phyloP scores from a whole-genome alignment of 2,113 vertebrate species.

The Hassar affinis region DNA sequence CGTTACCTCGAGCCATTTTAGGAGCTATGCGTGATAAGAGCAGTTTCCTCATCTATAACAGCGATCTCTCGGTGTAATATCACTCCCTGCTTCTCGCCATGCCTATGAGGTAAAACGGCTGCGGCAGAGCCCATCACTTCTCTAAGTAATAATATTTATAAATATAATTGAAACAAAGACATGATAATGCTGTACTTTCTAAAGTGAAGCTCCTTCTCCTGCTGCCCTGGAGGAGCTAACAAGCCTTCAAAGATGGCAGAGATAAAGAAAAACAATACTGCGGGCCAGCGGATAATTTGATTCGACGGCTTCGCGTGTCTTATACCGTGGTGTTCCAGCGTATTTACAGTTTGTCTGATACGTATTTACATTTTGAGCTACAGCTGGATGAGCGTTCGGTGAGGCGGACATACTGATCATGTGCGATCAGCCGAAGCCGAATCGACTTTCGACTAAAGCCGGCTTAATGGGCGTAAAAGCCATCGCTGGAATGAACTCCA shows the following conservation, averaged over 20 bases:
- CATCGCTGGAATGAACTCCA: background rate
- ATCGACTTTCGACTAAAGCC: background rate
- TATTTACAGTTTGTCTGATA: background rate
- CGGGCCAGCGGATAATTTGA: background rate
- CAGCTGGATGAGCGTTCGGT: background rate
- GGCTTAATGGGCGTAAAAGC: background rate
- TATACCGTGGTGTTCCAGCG: too few relatives aligned
- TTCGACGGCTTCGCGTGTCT: too few relatives aligned
- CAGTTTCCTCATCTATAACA: background rate
- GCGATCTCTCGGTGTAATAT: conserved; percentile 7
- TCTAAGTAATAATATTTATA: background rate
- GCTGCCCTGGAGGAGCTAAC: background rate
- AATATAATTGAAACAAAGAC: background rate
- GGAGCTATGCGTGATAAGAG: background rate
- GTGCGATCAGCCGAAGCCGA: too few relatives aligned
- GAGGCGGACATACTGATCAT: background rate
- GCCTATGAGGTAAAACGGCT: background rate
- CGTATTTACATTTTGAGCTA: background rate
- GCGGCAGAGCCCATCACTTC: background rate
- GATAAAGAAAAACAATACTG: background rate
- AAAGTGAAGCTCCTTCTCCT: background rate
- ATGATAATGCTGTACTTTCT: background rate
- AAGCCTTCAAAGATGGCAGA: background rate
- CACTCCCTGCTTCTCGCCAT: background rate
- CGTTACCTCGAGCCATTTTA: background rate